Evolutionary conservation across 1,140 invertebrate species (phyloP), one percentile per base, ranked within the genome.

Genomic region (Cotesia glomerata): DNA sequence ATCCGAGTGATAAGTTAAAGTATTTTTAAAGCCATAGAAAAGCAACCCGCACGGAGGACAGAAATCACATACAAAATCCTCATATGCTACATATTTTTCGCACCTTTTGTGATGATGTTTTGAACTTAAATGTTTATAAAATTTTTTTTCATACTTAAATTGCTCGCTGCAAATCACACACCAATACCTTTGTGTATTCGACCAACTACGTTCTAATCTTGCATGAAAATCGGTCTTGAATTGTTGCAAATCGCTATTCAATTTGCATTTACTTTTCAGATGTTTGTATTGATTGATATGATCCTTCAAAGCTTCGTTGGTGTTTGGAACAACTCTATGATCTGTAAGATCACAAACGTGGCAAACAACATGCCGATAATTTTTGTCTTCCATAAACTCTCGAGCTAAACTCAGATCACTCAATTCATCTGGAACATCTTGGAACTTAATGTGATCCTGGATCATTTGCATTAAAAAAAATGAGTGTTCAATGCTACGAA

Each of bases 11-110:
- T 70, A 14, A 0, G 39, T 11, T 61, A 76, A 79, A 4, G 75
- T 71, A 26, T 70, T 5, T 8, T 35, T 11, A 14, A 45, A 71
- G 11, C 77, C 79, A 18, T 77, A 72, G 77, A 78, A 82, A 32
- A 73, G 75, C 3, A 72, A 34, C 0, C 70, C 72, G 63, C 82
- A 84, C 8, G 59, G 5, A 54, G 67, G 70, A 16, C 82, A 84
- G 5, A 76, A 74, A 75, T 80, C 79, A 63, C 76, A 77, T 0
- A 45, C 52, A 7, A 70, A 0, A 13, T 59, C 51, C n/a, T 35
- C 18, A 9, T 16, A 65, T 9, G 69, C n/a, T 2, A 36, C 14
- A 71, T 71, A 54, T 4, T 5, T 32, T 11, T 7, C 3, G 56
- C 59, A 51, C 45, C 66, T 63, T 51, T 26, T 70, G 9, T 39